These are phyloP conservation scores for Saxidomus purpurata DNA, from an alignment of 1,140 invertebrate genomes.

Conservation along the genomic window DNA sequence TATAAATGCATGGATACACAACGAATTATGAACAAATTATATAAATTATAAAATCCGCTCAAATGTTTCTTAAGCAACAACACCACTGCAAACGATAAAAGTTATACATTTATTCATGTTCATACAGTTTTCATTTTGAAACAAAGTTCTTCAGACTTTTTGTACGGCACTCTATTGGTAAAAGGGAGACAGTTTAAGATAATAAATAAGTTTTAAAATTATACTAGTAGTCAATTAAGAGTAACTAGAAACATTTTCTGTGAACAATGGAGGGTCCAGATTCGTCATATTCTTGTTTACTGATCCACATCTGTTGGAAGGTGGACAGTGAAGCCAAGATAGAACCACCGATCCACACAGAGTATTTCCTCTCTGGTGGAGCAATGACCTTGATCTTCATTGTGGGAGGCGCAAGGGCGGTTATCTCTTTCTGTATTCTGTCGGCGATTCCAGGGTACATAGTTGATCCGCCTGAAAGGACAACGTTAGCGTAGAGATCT, in stretches of 20 bases:
- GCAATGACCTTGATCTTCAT: conserved; percentile 66
- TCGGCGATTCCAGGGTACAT: conserved; percentile 88
- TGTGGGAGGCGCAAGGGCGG: conserved; percentile 86
- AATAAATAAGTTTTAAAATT: too few species aligned
- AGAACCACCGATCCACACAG: conserved; percentile 84
- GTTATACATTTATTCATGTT: conserved; percentile 89
- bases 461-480: conserved; percentile 95
- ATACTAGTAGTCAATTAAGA: too few species aligned
- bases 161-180: conserved; percentile 86
- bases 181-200: too few species aligned
- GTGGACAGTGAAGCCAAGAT: conserved; percentile 89
- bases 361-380: conserved; percentile 55
- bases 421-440: conserved; percentile 86
- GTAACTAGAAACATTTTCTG: conserved; percentile 58
- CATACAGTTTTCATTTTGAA: conserved; percentile 92
- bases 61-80: too few species aligned
- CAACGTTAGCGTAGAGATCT: conserved; percentile 96
- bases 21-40: too few species aligned
- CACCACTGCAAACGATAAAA: too few species aligned
- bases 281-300: conserved; percentile 93
- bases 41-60: too few species aligned
- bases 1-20: too few species aligned
- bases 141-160: conserved; percentile 88
- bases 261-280: conserved; percentile 90
- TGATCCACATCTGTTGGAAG: conserved; percentile 90